These are phyloP conservation scores for Arremon brunneinucha DNA, from an alignment of 2,797 vertebrate genomes.

Conservation along the genomic window DNA sequence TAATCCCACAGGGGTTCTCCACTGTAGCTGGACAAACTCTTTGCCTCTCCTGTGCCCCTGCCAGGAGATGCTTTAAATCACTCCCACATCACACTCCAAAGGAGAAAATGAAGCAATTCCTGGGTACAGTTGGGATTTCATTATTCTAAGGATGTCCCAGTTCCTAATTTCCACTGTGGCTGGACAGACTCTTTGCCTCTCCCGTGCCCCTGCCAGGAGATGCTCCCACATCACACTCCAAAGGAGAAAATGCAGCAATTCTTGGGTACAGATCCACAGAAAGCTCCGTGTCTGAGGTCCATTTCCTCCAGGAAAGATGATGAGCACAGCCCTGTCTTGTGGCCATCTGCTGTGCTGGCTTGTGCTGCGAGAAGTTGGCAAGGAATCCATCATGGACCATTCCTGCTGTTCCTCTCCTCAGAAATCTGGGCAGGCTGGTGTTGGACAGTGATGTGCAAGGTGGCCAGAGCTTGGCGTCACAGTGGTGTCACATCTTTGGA, in stretches of 20 bases:
- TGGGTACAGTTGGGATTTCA: not conserved
- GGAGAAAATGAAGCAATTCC: not conserved
- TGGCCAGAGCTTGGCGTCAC: not conserved
- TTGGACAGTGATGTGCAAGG: not conserved
- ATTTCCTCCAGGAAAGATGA: not conserved
- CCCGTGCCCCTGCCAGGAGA: accelerated
- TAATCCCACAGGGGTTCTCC: too few species aligned
- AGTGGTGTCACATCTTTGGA: accelerated
- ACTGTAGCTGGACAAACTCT: not conserved
- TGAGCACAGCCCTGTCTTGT: not conserved
- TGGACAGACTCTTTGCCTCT: not conserved
- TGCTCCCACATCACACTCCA: not conserved
- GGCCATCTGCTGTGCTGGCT: not conserved
- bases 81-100: not conserved
- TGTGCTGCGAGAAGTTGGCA: not conserved
- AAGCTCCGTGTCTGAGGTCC: not conserved
- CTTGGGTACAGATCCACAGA: not conserved
- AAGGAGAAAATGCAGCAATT: not conserved
- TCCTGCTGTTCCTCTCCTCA: not conserved
- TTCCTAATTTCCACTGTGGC: not conserved
- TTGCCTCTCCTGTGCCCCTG: not conserved
- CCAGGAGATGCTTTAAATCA: not conserved
- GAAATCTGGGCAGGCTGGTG: not conserved
- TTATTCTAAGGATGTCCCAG: not conserved
- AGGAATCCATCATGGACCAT: not conserved